phyloP scores from a whole-genome alignment of 2,113 vertebrate species.

The Dissostichus mawsoni region DNA sequence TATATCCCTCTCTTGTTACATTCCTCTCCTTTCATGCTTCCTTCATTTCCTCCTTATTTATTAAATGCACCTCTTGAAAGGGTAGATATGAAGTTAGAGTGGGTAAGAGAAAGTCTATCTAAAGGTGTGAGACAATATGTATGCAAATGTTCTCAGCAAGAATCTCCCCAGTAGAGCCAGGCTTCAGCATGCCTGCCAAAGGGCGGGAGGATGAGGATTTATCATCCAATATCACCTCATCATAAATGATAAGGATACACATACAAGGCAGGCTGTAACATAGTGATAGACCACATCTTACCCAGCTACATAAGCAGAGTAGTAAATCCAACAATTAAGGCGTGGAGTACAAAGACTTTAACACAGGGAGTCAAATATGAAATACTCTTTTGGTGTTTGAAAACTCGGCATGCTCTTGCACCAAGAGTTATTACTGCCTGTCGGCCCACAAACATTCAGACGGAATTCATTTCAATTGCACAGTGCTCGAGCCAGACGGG shows the following conservation, averaged over 20 bases:
- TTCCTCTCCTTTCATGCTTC: slow-evolving; percentile 21
- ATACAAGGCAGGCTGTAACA: slow-evolving; percentile 63
- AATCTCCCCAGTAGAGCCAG: slow-evolving; percentile 36
- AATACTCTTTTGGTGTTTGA: slow-evolving; percentile 49
- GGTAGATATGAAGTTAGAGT: slow-evolving; percentile 45
- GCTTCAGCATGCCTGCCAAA: slow-evolving; percentile 42
- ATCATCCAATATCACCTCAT: slow-evolving; percentile 72
- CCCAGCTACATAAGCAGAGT: slow-evolving; percentile 32
- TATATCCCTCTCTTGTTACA: background rate
- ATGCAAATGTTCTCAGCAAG: slow-evolving; percentile 79
- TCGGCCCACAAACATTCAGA: slow-evolving; percentile 64
- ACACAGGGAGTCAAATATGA: slow-evolving; percentile 42
- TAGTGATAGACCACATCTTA: slow-evolving; percentile 46
- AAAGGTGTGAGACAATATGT: slow-evolving; percentile 84
- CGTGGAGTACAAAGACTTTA: slow-evolving; percentile 22
- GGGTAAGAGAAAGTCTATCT: slow-evolving; percentile 57
- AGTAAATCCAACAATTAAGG: slow-evolving; percentile 53
- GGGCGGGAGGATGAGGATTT: slow-evolving; percentile 66
- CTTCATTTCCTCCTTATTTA: slow-evolving; percentile 59
- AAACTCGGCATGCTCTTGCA: slow-evolving; percentile 43
- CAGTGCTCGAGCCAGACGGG: slow-evolving; percentile 62
- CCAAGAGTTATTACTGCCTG: slow-evolving; percentile 42
- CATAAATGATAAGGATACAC: slow-evolving; percentile 71
- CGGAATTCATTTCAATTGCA: slow-evolving; percentile 52
- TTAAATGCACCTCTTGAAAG: slow-evolving; percentile 58